phyloP scores from a whole-genome alignment of 2,113 vertebrate genomes.

The Thunnus thynnus region DNA sequence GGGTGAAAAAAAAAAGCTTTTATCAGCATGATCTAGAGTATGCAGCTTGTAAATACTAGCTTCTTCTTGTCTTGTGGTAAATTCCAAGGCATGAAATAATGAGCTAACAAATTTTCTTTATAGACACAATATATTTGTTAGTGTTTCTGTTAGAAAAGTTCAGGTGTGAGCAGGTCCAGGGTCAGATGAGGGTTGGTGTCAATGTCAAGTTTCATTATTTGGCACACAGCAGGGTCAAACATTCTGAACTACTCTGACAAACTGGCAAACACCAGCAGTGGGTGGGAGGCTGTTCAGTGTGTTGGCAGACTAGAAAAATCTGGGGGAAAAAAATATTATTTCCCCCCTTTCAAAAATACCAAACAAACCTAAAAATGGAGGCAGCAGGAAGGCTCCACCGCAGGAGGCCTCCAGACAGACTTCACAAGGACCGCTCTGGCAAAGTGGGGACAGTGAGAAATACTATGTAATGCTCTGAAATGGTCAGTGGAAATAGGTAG shows the following conservation, averaged over 20 bases:
- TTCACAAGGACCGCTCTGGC: slow-evolving; percentile 41
- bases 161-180: neutral
- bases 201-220: slow-evolving; percentile 56
- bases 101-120: neutral
- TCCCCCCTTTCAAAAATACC: slow-evolving; percentile 22
- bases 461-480: slow-evolving; percentile 49
- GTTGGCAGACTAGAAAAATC: slow-evolving; percentile 22
- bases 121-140: neutral
- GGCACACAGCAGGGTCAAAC: slow-evolving; percentile 62
- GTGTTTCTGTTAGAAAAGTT: neutral
- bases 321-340: neutral
- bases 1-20: neutral
- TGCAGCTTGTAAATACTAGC: neutral
- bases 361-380: slow-evolving; percentile 27
- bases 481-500: slow-evolving; percentile 13
- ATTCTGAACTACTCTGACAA: slow-evolving; percentile 64
- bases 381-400: slow-evolving; percentile 4
- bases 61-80: neutral
- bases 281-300: slow-evolving; percentile 22
- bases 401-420: slow-evolving; percentile 58
- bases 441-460: slow-evolving; percentile 50
- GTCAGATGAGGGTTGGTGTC: slow-evolving; percentile 20
- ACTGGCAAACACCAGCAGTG: slow-evolving; percentile 41
- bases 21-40: neutral
- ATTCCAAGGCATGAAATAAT: neutral